Evolutionary conservation across 1,140 invertebrate genomes (phyloP), one percentile per base, ranked within the genome.

Genomic region (Solenopsis fugax): DNA sequence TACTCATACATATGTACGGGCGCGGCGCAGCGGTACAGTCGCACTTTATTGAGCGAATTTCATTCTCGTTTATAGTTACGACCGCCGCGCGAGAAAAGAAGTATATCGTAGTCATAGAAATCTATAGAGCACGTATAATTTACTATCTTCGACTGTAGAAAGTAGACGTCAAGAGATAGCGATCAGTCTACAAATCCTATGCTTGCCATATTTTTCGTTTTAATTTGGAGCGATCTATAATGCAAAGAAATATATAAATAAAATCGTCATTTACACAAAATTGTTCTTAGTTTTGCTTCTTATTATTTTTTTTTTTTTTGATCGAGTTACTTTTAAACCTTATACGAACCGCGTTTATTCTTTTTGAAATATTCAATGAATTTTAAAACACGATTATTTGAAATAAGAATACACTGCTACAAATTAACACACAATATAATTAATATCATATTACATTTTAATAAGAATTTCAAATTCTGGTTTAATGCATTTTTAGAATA

Each of bases 21-120:
- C 41, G 41, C 37, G 18, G 78, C 45, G 24, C 21, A 21, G 52
- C 21, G 13, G 21, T 67, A 41, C 76, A 50, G 73, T 54, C 29
- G 73, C 69, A 54, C 37, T 86, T 71, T 88, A 86, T 72, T 29
- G 73, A 69, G 62, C 54, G 52, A 76, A 85, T 87, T 85, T 86
- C 54, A 56, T 85, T 76, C 41, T 86, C 73, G 62, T 77, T 77
- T 54, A 85, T 76, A 85, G 50, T 69, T 56, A 86, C 45, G 64
- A 81, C 75, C 52, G 48, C 60, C 76, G 50, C 41, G 52, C 64
- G 24, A 86, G 60, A 18, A 16, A 16, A 62, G 16, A 87, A 50
- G 52, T 45, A 75, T 56, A 82, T 65, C 41, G 62, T 18, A 45
- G 29, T 34, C 72, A 16, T 78, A 78, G 82, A 85, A 75, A 85